A percentile compares a stretch with the other conserved stretches of the same genome.
Evolutionary conservation across 2,888 invertebrate genomes (phyloP).

Genomic region (Cryptocephalus primarius): DNA sequence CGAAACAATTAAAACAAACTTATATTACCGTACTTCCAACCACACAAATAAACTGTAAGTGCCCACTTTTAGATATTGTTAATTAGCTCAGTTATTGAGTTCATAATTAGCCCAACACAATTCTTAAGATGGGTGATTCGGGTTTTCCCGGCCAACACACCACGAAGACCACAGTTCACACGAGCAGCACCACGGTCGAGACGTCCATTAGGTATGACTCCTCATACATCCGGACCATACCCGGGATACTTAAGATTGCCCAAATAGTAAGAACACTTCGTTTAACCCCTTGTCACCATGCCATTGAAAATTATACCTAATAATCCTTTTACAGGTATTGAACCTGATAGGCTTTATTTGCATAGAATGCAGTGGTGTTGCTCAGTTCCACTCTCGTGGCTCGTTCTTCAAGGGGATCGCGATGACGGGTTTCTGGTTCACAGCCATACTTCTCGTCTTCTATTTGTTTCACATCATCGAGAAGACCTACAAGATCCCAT

Average conservation of each 20-base stretch:
- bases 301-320: neutral
- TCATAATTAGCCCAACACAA: too few species aligned
- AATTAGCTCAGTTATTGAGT: too few species aligned
- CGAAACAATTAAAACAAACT: too few species aligned
- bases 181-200: slow-evolving; percentile 57
- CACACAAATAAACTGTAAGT: too few species aligned
- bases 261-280: slow-evolving; percentile 62
- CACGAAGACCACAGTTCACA: slow-evolving; percentile 59
- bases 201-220: slow-evolving; percentile 67
- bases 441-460: slow-evolving; percentile 62
- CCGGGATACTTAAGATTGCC: slow-evolving; percentile 65
- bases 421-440: slow-evolving; percentile 79
- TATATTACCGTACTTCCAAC: too few species aligned
- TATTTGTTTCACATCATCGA: slow-evolving; percentile 82
- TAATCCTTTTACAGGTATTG: slow-evolving; percentile 43
- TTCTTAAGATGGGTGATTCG: slow-evolving; percentile 39
- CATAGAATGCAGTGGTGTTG: slow-evolving; percentile 44
- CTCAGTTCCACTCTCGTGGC: slow-evolving; percentile 43
- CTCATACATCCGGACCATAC: slow-evolving; percentile 55
- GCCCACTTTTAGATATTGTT: too few species aligned
- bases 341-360: slow-evolving; percentile 74
- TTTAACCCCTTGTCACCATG: neutral
- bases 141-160: slow-evolving; percentile 63
- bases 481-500: slow-evolving; percentile 73
- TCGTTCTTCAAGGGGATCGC: slow-evolving; percentile 69